A percentile compares a stretch with the other conserved stretches of the same genome.
These are phyloP conservation scores for Gopherus flavomarginatus DNA, from an alignment of 2,113 vertebrate species.

Conservation along the genomic window DNA sequence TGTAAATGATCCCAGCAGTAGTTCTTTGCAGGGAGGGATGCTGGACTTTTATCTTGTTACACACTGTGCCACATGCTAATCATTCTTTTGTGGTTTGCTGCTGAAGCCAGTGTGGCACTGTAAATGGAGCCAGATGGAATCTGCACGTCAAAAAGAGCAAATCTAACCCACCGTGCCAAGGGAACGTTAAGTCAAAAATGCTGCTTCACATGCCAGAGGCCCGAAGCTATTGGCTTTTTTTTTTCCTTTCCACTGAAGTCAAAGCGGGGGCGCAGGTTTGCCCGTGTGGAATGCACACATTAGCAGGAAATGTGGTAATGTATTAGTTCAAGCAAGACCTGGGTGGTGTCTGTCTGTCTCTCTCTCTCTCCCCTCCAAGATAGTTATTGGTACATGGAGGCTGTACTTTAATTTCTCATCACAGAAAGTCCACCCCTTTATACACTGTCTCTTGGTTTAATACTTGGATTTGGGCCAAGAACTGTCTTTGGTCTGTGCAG, in stretches of 20 bases:
- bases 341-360: not conserved
- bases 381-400: not conserved
- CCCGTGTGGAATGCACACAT: not conserved
- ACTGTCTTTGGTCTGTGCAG: not conserved
- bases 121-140: conserved; percentile 60
- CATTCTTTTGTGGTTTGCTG: conserved; percentile 47
- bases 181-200: conserved; percentile 55
- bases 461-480: not conserved
- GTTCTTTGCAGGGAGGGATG: conserved; percentile 43
- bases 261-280: not conserved
- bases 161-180: not conserved
- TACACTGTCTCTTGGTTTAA: not conserved
- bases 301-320: not conserved
- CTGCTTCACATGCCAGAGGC: not conserved
- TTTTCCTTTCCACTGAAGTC: not conserved
- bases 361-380: not conserved
- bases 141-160: conserved; percentile 64
- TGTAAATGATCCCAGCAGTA: conserved; percentile 66
- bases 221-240: conserved; percentile 24
- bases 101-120: conserved; percentile 26
- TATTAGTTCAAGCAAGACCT: not conserved
- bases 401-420: not conserved
- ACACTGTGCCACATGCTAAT: conserved; percentile 49
- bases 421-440: not conserved
- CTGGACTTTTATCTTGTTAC: conserved; percentile 49